Conservation (phyloP, 1,140 invertebrate genomes). For the Hyposmocoma kahamanoa region DNA sequence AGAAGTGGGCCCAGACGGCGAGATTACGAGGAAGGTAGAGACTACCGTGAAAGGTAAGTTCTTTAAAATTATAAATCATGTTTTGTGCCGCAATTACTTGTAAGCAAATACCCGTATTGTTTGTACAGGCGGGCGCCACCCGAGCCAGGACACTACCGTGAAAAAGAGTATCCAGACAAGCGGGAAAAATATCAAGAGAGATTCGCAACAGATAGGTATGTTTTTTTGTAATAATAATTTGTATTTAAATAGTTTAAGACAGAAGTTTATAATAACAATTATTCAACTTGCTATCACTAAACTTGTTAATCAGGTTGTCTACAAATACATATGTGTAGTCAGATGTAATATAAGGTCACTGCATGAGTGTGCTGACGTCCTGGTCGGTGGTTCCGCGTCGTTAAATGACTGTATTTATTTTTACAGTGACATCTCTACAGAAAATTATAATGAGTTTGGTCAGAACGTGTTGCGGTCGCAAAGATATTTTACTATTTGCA, state of each 20-base stretch:
- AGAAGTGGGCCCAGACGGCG: conserved; percentile 37
- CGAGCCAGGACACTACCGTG: conserved; percentile 39
- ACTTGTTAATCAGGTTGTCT: too few relatives aligned
- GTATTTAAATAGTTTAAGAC: too few relatives aligned
- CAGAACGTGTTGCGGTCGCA: conserved; percentile 60
- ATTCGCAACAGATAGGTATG: conserved; percentile 40
- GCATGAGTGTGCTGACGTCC: background rate
- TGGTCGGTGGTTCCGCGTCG: conserved; percentile 21
- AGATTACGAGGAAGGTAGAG: conserved; percentile 36
- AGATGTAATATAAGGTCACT: background rate
- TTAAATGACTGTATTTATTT: conserved; percentile 69
- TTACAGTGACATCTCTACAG: conserved; percentile 70
- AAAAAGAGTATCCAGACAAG: conserved; percentile 45
- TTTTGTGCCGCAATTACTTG: background rate
- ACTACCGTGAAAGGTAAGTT: conserved; percentile 46
- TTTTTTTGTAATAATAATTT: too few relatives aligned
- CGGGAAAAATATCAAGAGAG: conserved; percentile 45
- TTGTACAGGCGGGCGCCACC: conserved; percentile 35
- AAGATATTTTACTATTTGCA: conserved; percentile 64
- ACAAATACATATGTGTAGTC: too few relatives aligned
- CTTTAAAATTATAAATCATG: background rate
- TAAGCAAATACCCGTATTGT: conserved; percentile 2
- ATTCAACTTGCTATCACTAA: too few relatives aligned
- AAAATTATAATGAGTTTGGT: conserved; percentile 63
- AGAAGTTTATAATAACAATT: too few relatives aligned